phyloP scores from a whole-genome alignment of 2,797 vertebrate species.

The Octomys mimax region DNA sequence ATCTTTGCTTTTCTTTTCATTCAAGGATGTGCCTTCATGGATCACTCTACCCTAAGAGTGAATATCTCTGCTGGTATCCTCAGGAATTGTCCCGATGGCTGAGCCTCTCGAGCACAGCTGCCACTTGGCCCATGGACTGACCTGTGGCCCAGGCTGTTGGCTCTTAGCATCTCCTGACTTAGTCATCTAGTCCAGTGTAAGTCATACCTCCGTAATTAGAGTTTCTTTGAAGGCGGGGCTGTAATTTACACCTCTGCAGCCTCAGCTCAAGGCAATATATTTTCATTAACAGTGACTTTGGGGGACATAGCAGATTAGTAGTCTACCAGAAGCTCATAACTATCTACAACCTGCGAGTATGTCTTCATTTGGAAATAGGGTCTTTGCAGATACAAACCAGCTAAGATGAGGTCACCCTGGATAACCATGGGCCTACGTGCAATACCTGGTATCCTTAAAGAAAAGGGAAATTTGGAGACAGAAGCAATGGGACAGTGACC shows the following conservation, averaged over 20 bases:
- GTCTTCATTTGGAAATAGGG: background rate
- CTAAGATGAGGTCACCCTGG: background rate
- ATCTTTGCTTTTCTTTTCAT: background rate
- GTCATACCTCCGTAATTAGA: background rate
- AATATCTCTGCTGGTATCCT: background rate
- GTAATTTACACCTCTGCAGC: constrained; percentile 9
- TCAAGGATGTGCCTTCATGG: background rate
- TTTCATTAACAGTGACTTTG: constrained; percentile 21
- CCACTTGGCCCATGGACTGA: background rate
- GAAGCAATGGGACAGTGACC: background rate
- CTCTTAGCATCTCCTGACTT: constrained; percentile 13
- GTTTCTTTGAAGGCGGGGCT: background rate
- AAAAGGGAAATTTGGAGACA: background rate
- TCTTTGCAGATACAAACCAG: constrained; percentile 9
- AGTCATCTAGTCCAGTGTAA: background rate
- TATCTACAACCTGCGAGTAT: background rate
- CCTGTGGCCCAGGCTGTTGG: constrained; percentile 41
- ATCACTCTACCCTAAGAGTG: background rate
- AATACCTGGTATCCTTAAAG: background rate
- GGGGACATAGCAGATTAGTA: background rate
- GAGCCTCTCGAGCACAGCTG: constrained; percentile 10
- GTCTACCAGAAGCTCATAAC: background rate
- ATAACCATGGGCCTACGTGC: background rate
- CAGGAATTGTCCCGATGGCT: background rate
- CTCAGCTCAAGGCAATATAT: constrained; percentile 13